These are phyloP conservation scores for Temnothorax curvispinosus DNA, from an alignment of 1,140 invertebrate species.

Conservation along the genomic window DNA sequence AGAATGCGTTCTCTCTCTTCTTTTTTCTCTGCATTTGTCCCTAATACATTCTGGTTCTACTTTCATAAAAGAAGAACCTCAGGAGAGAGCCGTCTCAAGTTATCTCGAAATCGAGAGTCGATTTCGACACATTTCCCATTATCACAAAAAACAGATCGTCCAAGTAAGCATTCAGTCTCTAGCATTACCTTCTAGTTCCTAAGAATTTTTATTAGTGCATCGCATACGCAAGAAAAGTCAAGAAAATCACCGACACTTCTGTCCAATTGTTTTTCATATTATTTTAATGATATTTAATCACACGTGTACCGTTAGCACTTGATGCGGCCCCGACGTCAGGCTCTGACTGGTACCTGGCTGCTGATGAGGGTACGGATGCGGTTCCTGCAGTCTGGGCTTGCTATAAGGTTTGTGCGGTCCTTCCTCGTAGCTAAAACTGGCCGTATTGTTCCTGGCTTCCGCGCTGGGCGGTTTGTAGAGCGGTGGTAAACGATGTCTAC, in stretches of 20 bases:
- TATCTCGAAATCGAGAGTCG: conserved; percentile 22
- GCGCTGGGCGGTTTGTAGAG: conserved; percentile 86
- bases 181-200: conserved; percentile 23
- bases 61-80: conserved; percentile 12
- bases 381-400: conserved; percentile 88
- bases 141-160: conserved; percentile 45
- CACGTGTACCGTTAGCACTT: conserved; percentile 87
- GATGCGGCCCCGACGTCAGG: conserved; percentile 84
- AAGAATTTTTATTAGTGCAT: conserved; percentile 3
- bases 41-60: conserved; percentile 10
- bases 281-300: conserved; percentile 73
- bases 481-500: conserved; percentile 87
- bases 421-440: conserved; percentile 89
- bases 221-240: conserved; percentile 4
- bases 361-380: conserved; percentile 76
- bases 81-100: conserved; percentile 3
- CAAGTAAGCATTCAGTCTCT: conserved; percentile 21
- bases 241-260: conserved; percentile 5
- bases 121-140: background rate
- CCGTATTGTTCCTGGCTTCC: conserved; percentile 92
- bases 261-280: conserved; percentile 14
- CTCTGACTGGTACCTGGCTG: conserved; percentile 83
- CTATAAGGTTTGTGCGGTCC: conserved; percentile 91
- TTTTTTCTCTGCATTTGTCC: conserved; percentile 11
- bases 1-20: background rate